Conservation (phyloP, 2,888 invertebrate species). For the Allygus modestus region DNA sequence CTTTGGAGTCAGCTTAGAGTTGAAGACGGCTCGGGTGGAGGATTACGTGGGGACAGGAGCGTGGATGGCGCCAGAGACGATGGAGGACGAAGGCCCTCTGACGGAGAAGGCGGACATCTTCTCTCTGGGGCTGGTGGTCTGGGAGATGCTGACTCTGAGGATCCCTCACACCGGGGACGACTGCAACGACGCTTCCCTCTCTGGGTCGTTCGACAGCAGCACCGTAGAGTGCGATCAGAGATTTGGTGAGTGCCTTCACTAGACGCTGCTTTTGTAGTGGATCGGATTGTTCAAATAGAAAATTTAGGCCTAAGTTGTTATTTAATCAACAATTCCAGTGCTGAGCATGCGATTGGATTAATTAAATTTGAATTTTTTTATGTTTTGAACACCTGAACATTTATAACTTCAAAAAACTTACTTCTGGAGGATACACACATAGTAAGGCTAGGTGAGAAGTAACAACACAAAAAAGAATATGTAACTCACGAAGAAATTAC, state of each 20-base stretch:
- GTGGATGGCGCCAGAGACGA: conserved; percentile 90
- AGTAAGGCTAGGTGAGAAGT: no score
- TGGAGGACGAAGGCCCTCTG: conserved; percentile 77
- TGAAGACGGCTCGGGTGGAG: conserved; percentile 80
- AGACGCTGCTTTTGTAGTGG: no score
- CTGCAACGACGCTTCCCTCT: neutral
- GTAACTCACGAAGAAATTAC: no score
- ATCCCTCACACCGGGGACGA: conserved; percentile 76
- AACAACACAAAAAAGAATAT: no score
- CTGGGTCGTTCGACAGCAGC: neutral
- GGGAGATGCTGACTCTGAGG: conserved; percentile 88
- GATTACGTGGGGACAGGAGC: conserved; percentile 85
- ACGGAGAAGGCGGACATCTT: conserved; percentile 88
- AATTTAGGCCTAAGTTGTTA: no score
- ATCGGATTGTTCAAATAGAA: no score
- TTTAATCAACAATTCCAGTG: no score
- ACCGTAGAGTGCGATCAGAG: neutral
- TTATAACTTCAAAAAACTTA: no score
- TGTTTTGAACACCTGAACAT: no score
- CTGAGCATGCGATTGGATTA: no score
- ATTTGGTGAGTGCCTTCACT: neutral
- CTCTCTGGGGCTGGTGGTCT: conserved; percentile 86
- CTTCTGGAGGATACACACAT: no score
- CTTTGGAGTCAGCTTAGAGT: conserved; percentile 88
- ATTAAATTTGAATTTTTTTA: no score